phyloP scores from a whole-genome alignment of 2,797 vertebrate species.

The Sebastolobus alascanus region DNA sequence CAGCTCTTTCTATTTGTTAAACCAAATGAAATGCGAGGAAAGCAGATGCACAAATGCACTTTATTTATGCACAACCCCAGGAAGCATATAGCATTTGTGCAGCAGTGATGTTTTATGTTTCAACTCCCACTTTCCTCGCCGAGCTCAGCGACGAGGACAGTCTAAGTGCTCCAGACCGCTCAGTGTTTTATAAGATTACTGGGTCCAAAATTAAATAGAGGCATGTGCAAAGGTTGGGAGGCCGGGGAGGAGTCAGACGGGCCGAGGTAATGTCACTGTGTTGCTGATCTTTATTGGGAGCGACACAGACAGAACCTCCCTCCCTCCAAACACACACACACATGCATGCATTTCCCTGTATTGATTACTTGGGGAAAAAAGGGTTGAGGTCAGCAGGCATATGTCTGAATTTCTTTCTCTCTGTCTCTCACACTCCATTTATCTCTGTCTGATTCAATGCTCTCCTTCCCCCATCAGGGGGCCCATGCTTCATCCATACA shows the following conservation, averaged over 20 bases:
- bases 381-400: slow-evolving; percentile 82
- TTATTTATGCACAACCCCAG: neutral
- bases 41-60: slow-evolving; percentile 7
- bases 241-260: slow-evolving; percentile 55
- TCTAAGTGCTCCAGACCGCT: slow-evolving; percentile 77
- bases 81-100: slow-evolving; percentile 22
- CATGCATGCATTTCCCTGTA: slow-evolving; percentile 71
- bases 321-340: slow-evolving; percentile 33
- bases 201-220: slow-evolving; percentile 74
- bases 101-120: slow-evolving; percentile 46
- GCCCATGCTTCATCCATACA: slow-evolving; percentile 66
- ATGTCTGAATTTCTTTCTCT: slow-evolving; percentile 82
- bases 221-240: slow-evolving; percentile 73
- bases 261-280: slow-evolving; percentile 72
- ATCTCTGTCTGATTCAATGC: slow-evolving; percentile 83
- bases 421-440: slow-evolving; percentile 83
- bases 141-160: slow-evolving; percentile 45
- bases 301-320: slow-evolving; percentile 55
- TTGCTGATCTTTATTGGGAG: slow-evolving; percentile 72
- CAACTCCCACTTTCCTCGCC: slow-evolving; percentile 45
- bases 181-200: slow-evolving; percentile 76
- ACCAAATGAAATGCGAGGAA: slow-evolving; percentile 7
- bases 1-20: slow-evolving; percentile 6
- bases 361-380: slow-evolving; percentile 73
- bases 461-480: slow-evolving; percentile 72